phyloP scores from a whole-genome alignment of 2,888 invertebrate species.

The Chouioia cunea region DNA sequence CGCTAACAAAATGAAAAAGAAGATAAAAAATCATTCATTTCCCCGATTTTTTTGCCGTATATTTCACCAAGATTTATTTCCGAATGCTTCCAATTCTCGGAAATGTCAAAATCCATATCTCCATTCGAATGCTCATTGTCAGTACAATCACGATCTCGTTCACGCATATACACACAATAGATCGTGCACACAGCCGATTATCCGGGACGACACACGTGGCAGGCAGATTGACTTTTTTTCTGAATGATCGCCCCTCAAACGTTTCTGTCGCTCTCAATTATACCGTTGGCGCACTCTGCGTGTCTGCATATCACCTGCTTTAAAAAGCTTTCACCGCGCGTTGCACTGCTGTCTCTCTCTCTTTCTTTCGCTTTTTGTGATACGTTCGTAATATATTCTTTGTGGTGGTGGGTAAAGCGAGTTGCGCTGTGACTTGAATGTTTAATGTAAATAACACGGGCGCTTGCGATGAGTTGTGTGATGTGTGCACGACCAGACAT shows the following conservation, averaged over 20 bases:
- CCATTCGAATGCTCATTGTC: no score
- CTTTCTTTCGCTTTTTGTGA: no score
- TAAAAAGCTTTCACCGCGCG: conserved; percentile 14
- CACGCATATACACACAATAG: background rate
- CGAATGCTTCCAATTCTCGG: no score
- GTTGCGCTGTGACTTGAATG: conserved; percentile 20
- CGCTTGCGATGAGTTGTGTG: background rate
- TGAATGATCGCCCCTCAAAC: conserved; percentile 15
- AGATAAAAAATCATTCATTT: no score
- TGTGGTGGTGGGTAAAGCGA: background rate
- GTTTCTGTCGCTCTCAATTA: conserved; percentile 40
- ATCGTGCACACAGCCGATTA: conserved; percentile 20
- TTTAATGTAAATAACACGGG: conserved; percentile 30
- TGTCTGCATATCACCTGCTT: conserved; percentile 31
- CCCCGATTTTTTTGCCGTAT: no score
- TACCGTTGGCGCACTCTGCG: background rate
- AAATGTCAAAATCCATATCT: no score
- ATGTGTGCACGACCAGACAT: background rate
- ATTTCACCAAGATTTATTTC: no score
- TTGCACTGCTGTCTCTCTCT: no score
- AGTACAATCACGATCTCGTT: no score
- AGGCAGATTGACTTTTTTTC: conserved; percentile 38
- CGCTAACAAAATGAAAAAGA: background rate
- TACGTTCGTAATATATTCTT: no score
- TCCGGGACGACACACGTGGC: conserved; percentile 10